These are phyloP conservation scores for Catocala sponsa DNA, from an alignment of 2,888 invertebrate species.

Conservation along the genomic window DNA sequence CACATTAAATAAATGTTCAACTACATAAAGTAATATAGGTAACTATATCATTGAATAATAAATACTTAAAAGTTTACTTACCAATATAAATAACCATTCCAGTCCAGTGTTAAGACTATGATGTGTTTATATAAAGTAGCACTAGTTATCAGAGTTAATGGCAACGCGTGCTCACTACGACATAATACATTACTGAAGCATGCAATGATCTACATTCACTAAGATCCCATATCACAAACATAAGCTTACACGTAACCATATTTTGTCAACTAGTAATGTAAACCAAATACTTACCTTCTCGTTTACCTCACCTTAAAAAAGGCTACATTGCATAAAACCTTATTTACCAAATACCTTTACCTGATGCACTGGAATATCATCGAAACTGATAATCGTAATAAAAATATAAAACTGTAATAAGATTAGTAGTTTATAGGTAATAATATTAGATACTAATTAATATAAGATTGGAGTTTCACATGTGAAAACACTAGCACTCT, in stretches of 20 bases:
- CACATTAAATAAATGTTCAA: conserved; percentile 53
- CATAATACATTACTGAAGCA: conserved; percentile 63
- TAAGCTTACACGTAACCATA: conserved; percentile 65
- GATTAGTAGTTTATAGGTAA: conserved; percentile 82
- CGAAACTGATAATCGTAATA: conserved; percentile 72
- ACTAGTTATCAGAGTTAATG: conserved; percentile 60
- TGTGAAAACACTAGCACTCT: conserved; percentile 89
- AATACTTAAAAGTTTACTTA: conserved; percentile 74
- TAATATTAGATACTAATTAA: conserved; percentile 83
- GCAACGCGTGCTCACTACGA: conserved; percentile 53
- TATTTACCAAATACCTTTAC: conserved; percentile 78
- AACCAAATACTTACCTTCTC: conserved; percentile 74
- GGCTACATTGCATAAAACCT: conserved; percentile 78
- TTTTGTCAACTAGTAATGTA: conserved; percentile 45
- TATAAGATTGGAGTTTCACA: conserved; percentile 85
- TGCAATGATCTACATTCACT: conserved; percentile 72
- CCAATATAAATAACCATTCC: conserved; percentile 67
- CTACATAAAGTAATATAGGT: conserved; percentile 54
- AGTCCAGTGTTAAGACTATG: conserved; percentile 66
- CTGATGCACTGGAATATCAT: conserved; percentile 81
- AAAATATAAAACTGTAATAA: conserved; percentile 74
- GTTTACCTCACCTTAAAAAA: conserved; percentile 79
- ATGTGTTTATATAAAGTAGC: conserved; percentile 63
- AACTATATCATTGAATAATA: conserved; percentile 59
- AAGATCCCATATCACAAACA: conserved; percentile 75